These are phyloP conservation scores for Sebastes oblongus DNA, from an alignment of 2,797 vertebrate genomes.

Conservation along the genomic window DNA sequence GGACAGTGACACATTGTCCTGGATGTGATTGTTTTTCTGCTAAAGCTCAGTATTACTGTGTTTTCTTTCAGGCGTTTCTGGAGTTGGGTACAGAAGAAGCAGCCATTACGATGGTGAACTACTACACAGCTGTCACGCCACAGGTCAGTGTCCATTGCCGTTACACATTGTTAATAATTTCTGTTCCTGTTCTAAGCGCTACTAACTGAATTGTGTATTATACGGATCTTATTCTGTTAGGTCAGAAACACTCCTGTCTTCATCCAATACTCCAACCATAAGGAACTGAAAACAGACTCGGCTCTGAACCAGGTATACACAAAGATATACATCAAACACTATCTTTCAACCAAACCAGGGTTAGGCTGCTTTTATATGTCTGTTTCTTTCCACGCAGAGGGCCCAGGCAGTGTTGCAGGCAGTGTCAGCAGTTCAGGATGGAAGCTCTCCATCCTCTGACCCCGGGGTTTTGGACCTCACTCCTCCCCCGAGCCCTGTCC, in stretches of 20 bases:
- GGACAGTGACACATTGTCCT: not conserved
- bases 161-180: not conserved
- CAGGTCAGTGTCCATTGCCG: conserved; percentile 53
- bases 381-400: conserved; percentile 78
- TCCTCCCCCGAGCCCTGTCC: conserved; percentile 94
- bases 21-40: not conserved
- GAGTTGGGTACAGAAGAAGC: conserved; percentile 97
- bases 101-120: conserved; percentile 98
- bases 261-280: conserved; percentile 98
- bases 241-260: conserved; percentile 96
- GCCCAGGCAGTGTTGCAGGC: conserved; percentile 97
- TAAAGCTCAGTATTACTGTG: not conserved
- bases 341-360: not conserved
- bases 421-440: conserved; percentile 95
- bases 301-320: conserved; percentile 92
- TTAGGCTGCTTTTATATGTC: not conserved
- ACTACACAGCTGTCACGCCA: conserved; percentile 94
- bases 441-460: conserved; percentile 91
- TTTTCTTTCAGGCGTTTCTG: conserved; percentile 89
- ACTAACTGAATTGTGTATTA: not conserved
- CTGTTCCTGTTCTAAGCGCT: not conserved
- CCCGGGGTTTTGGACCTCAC: conserved; percentile 89
- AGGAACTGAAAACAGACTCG: conserved; percentile 97
- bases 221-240: conserved; percentile 74
- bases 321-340: not conserved